Evolutionary conservation across 2,113 vertebrate species (phyloP).

Genomic region (Erythrolamprus reginae): DNA sequence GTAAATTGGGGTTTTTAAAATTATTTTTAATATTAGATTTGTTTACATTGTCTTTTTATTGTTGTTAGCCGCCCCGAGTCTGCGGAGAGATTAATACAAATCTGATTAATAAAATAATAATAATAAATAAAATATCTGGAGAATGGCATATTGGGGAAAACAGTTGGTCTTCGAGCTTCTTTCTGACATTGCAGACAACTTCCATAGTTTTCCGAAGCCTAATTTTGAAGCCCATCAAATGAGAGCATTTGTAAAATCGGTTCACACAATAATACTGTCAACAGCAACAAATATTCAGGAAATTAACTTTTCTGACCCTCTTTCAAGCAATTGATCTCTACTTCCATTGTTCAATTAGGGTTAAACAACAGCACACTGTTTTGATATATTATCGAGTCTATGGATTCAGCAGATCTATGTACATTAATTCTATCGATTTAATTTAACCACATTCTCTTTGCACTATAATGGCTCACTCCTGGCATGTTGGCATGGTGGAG

Average conservation of each 20-base stretch:
- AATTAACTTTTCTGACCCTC: background rate
- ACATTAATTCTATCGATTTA: background rate
- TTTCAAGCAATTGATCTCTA: background rate
- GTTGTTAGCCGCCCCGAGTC: no score
- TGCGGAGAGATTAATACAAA: no score
- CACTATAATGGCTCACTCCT: background rate
- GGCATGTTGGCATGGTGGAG: background rate
- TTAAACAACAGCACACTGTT: background rate
- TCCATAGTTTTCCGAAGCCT: background rate
- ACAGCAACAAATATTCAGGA: background rate
- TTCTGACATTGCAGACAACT: background rate
- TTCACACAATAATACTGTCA: background rate
- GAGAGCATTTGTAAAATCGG: background rate
- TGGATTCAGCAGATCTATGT: background rate
- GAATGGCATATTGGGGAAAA: background rate
- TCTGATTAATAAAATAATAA: no score
- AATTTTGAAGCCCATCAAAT: background rate
- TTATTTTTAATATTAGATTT: no score
- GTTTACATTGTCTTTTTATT: no score
- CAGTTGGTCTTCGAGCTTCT: background rate
- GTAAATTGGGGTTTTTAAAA: no score
- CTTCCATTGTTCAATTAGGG: background rate
- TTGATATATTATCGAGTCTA: background rate
- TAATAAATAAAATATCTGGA: no score
- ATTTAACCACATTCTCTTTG: background rate